A percentile compares a stretch with the other conserved stretches of the same genome.
phyloP scores from a whole-genome alignment of 2,113 vertebrate genomes.

The Chelonoidis abingdonii region DNA sequence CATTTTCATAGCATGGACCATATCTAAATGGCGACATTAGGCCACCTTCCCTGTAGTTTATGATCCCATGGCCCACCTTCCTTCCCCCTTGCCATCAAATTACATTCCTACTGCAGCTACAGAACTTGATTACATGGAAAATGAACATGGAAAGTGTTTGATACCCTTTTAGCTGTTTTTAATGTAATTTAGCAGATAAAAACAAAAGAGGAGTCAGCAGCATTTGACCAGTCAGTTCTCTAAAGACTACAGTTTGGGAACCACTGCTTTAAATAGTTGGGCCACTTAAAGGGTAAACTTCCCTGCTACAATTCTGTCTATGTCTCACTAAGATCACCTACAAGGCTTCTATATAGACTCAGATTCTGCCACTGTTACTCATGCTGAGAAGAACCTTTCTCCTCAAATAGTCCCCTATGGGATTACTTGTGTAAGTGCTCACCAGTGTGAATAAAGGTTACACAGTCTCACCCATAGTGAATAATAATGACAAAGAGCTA shows the following conservation, averaged over 20 bases:
- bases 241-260: neutral
- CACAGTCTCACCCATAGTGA: conserved; percentile 53
- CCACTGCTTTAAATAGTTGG: conserved; percentile 4
- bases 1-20: rapidly evolving
- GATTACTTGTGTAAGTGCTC: conserved; percentile 44
- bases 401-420: conserved; percentile 58
- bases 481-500: conserved; percentile 52
- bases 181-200: neutral
- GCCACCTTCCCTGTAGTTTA: neutral
- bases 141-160: neutral
- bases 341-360: neutral
- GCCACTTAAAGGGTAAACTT: neutral
- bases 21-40: neutral
- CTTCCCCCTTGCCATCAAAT: neutral
- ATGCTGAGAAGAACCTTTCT: conserved; percentile 52
- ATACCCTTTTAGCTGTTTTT: neutral
- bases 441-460: conserved; percentile 62
- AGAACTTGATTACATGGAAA: neutral
- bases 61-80: neutral
- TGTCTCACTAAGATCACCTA: neutral
- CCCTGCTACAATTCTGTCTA: neutral
- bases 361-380: conserved; percentile 12
- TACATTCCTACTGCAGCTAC: neutral
- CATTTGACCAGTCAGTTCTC: neutral
- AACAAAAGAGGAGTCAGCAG: neutral